These are phyloP conservation scores for Eudasyphora cyanicolor DNA, from an alignment of 2,888 invertebrate species.

Conservation along the genomic window DNA sequence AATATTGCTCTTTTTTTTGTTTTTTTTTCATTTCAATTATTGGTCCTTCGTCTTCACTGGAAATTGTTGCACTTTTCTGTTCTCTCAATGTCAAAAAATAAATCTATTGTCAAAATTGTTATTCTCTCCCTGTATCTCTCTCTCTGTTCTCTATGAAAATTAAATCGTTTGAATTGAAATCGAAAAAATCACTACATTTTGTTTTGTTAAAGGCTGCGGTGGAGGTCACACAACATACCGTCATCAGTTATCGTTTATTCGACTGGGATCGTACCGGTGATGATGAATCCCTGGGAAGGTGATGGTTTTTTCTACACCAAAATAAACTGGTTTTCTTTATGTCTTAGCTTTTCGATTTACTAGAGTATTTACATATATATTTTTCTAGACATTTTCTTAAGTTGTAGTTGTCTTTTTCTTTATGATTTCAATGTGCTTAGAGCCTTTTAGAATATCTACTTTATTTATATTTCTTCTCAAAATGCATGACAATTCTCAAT, in stretches of 20 bases:
- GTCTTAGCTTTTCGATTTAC: not conserved
- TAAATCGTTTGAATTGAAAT: not conserved
- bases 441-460: not conserved
- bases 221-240: constrained; percentile 82
- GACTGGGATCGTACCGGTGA: constrained; percentile 95
- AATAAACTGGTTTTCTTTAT: not conserved
- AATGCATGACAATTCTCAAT: not conserved
- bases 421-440: not conserved
- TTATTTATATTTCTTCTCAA: not conserved
- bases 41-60: constrained; percentile 65
- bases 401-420: not conserved
- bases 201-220: constrained; percentile 82
- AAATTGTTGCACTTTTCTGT: constrained; percentile 18
- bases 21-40: constrained; percentile 49
- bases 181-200: constrained; percentile 12
- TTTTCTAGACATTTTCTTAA: not conserved
- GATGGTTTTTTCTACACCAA: constrained; percentile 75
- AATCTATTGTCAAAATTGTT: constrained; percentile 37
- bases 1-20: constrained; percentile 52
- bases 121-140: constrained; percentile 44
- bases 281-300: constrained; percentile 97
- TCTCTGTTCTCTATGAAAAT: not conserved
- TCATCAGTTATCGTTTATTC: constrained; percentile 86
- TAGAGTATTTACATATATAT: not conserved
- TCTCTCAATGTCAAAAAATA: not conserved